Evolutionary conservation across 2,888 invertebrate species (phyloP).

Genomic region (Scrobipalpa costella): DNA sequence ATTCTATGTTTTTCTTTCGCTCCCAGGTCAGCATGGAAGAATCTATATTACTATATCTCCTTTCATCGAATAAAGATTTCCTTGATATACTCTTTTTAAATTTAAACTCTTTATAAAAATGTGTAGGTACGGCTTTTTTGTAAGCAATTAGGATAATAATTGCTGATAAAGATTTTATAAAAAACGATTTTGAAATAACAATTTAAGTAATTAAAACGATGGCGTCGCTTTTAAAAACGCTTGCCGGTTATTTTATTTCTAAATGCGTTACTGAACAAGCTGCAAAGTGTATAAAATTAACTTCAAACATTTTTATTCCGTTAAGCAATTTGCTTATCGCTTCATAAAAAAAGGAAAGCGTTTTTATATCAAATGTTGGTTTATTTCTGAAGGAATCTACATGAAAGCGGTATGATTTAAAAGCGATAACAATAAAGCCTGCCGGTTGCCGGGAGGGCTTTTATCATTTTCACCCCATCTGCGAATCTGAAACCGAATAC

Average conservation of each 20-base stretch:
- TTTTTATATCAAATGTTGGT: constrained; percentile 23
- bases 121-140: no score
- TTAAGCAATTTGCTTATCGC: neutral
- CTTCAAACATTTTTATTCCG: constrained; percentile 6
- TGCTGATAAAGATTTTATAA: constrained; percentile 25
- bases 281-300: constrained; percentile 1
- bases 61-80: constrained; percentile 44
- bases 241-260: neutral
- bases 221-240: neutral
- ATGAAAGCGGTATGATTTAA: constrained; percentile 35
- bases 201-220: constrained; percentile 10
- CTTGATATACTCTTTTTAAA: neutral
- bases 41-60: constrained; percentile 48
- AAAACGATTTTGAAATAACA: neutral
- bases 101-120: neutral
- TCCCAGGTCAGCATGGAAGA: no score
- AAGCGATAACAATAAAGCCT: constrained; percentile 37
- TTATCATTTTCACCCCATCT: constrained; percentile 40
- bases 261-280: neutral
- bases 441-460: constrained; percentile 35
- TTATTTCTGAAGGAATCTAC: constrained; percentile 21
- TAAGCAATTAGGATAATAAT: constrained; percentile 15
- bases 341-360: neutral
- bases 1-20: no score
- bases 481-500: constrained; percentile 36